These are phyloP conservation scores for Pristionchus pacificus DNA, from an alignment of 1,140 invertebrate genomes.

Conservation along the genomic window DNA sequence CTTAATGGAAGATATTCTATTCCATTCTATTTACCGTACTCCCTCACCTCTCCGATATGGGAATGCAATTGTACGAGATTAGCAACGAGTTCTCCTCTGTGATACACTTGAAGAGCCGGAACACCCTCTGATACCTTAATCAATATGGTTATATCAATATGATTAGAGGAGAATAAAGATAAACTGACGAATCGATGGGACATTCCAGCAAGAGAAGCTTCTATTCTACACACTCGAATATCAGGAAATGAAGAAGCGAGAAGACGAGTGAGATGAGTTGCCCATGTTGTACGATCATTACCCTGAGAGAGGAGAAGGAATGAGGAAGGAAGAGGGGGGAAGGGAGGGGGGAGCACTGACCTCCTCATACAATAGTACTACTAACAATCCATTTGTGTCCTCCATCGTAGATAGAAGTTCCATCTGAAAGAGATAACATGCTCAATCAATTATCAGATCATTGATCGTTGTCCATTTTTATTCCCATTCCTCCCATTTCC, in stretches of 20 bases:
- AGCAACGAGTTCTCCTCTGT: conserved; percentile 75
- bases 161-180: conserved; percentile 16
- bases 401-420: background rate
- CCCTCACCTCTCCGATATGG: conserved; percentile 71
- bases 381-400: background rate
- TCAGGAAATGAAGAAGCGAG: conserved; percentile 58
- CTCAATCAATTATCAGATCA: no score
- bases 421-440: no score
- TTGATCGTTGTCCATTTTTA: no score
- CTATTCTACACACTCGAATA: conserved; percentile 85
- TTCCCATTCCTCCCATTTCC: no score
- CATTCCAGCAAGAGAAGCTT: conserved; percentile 68
- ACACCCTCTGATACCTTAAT: conserved; percentile 72
- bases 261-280: background rate
- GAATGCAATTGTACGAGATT: conserved; percentile 83
- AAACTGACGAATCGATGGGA: conserved; percentile 72
- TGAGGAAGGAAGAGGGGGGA: background rate
- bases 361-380: background rate
- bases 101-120: conserved; percentile 85
- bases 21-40: background rate
- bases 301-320: background rate
- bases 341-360: no score
- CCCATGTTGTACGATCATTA: background rate
- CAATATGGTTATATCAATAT: no score
- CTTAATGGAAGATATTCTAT: background rate